These are phyloP conservation scores for Scaptomyza pallida DNA, from an alignment of 1,140 invertebrate species.

Conservation along the genomic window DNA sequence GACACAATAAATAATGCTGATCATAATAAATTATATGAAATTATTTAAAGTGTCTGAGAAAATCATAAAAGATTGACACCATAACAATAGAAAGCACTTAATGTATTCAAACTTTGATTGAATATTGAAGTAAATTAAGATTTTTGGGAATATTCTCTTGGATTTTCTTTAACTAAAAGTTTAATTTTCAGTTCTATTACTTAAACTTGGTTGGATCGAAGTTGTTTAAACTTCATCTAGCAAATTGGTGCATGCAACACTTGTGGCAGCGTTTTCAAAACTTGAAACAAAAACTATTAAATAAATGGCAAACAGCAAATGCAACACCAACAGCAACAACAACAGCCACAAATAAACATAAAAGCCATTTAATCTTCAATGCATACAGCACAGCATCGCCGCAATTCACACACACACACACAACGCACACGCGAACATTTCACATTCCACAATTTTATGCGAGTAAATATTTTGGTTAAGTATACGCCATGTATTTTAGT, in stretches of 20 bases:
- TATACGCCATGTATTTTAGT: slow-evolving; percentile 58
- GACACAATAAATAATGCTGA: neutral
- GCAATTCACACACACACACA: slow-evolving; percentile 13
- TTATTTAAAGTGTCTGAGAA: neutral
- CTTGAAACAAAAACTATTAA: slow-evolving; percentile 19
- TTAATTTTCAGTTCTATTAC: slow-evolving; percentile 4
- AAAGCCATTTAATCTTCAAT: slow-evolving; percentile 73
- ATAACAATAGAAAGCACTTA: neutral
- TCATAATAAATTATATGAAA: slow-evolving; percentile 6
- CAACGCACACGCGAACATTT: neutral
- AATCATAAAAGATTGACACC: neutral
- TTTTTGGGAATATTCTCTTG: neutral
- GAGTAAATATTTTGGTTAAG: slow-evolving; percentile 77
- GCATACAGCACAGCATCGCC: slow-evolving; percentile 32
- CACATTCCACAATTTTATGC: slow-evolving; percentile 42
- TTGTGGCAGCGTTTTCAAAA: slow-evolving; percentile 24
- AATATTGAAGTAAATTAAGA: too few relatives aligned
- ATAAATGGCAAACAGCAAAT: slow-evolving; percentile 12
- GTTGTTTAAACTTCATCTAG: slow-evolving; percentile 23
- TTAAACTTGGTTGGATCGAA: slow-evolving; percentile 26
- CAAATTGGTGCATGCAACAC: slow-evolving; percentile 36
- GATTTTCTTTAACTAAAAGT: too few relatives aligned
- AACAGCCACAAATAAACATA: slow-evolving; percentile 64
- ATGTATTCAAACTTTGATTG: too few relatives aligned
- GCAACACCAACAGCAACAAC: slow-evolving; percentile 34